Evolutionary conservation across 2,113 vertebrate species (phyloP).

Genomic region (Rhea americana): DNA sequence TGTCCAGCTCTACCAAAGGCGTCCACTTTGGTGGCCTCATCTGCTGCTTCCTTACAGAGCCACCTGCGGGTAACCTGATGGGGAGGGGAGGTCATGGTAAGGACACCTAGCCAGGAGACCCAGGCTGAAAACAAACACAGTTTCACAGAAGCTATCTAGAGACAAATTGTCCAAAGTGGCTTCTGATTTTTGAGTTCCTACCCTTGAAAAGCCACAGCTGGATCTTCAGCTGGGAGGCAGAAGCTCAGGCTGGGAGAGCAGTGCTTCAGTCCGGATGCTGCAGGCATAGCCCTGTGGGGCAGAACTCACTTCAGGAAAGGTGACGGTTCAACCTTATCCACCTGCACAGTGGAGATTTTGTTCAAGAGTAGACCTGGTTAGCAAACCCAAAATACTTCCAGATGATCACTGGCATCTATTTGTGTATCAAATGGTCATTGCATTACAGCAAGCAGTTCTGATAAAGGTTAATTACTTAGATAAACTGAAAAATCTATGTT

Average conservation of each 20-base stretch:
- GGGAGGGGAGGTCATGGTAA: neutral
- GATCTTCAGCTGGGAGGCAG: neutral
- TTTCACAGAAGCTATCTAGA: neutral
- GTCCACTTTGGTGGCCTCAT: neutral
- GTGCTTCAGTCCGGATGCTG: too few species aligned
- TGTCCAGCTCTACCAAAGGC: neutral
- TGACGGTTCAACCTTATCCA: neutral
- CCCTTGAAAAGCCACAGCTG: neutral
- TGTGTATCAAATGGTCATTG: slow-evolving; percentile 15
- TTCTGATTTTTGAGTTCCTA: neutral
- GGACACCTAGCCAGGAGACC: neutral
- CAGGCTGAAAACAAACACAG: neutral
- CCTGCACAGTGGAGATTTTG: neutral
- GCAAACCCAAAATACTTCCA: slow-evolving; percentile 8
- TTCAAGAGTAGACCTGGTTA: neutral
- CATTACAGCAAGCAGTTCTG: slow-evolving; percentile 30
- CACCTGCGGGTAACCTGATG: neutral
- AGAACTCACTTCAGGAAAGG: neutral
- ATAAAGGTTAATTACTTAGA: slow-evolving; percentile 74
- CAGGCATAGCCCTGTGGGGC: neutral
- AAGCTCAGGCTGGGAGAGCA: too few species aligned
- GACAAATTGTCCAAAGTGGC: too few species aligned
- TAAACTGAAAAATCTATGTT: slow-evolving; percentile 76
- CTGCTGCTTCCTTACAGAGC: neutral
- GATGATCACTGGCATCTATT: neutral